These are phyloP conservation scores for Patiria miniata DNA, from an alignment of 35 echinoderm and acorn worm genomes.

Conservation along the genomic window DNA sequence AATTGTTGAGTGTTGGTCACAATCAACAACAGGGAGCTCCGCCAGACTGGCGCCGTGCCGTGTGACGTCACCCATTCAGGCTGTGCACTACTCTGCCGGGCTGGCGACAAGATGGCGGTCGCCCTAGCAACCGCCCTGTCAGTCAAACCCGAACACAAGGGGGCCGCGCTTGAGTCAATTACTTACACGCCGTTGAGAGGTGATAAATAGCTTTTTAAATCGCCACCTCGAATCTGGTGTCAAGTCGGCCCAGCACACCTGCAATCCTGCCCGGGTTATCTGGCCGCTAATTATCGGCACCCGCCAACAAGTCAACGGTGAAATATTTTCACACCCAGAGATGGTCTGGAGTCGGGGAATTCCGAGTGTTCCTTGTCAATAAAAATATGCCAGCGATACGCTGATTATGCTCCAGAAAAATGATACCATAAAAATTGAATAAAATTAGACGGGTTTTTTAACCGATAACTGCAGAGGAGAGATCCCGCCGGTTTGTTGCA, in stretches of 20 bases:
- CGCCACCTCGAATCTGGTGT: constrained; percentile 41
- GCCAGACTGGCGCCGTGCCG: constrained; percentile 60
- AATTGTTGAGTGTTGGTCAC: constrained; percentile 36
- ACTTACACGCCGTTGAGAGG: constrained; percentile 54
- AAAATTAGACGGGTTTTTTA: constrained; percentile 6
- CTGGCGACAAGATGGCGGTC: constrained; percentile 73
- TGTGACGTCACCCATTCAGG: constrained; percentile 74
- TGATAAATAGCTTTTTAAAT: constrained; percentile 51
- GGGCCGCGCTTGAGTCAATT: constrained; percentile 74
- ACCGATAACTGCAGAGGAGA: not conserved
- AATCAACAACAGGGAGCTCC: constrained; percentile 41
- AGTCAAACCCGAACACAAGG: constrained; percentile 50
- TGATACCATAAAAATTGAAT: not conserved
- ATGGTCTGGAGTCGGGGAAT: not conserved
- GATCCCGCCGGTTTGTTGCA: not conserved
- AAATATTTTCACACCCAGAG: constrained; percentile 20
- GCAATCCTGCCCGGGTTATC: constrained; percentile 4
- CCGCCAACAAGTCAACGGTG: constrained; percentile 4
- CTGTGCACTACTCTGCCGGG: not conserved
- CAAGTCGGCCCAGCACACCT: constrained; percentile 30
- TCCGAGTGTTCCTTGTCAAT: constrained; percentile 10
- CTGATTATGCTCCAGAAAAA: not conserved
- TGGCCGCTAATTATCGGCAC: not conserved
- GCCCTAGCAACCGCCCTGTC: constrained; percentile 52
- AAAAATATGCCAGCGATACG: not conserved